Evolutionary conservation across 2,113 vertebrate genomes (phyloP), one percentile per base, ranked within the genome.

Genomic region (Pardalotus punctatus): DNA sequence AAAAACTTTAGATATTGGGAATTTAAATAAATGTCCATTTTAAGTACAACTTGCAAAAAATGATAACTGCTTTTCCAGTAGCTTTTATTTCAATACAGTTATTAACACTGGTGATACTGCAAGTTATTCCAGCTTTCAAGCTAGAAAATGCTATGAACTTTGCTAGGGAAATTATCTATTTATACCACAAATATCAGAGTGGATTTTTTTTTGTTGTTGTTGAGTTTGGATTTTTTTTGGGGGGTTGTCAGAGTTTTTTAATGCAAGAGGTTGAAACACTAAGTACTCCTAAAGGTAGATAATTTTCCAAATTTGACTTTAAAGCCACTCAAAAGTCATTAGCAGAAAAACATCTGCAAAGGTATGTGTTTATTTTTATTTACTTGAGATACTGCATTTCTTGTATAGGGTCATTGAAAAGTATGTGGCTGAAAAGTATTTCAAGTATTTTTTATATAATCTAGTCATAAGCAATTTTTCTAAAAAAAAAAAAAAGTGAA

Each of bases 161-260:
- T 51, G 4, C 23, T 51, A 73, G 58, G 31, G 28, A 73, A 66
- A 35, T 62, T 13, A 43, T 9, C 27, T 21, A 10, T 47, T 71
- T 71, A 9, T 51, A 43, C 42, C 71, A 42, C 12, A 89, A 78
- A 47, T 81, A 82, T 15, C 72, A 43, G 29, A 80, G 17, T 61
- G 14, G 10, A 6, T 1, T 9, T 47, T 1, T 9, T 47, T 56
- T 48, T 72, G 12, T 62, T 74, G 19, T 29, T 48, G 35, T 24
- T 70, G 31, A 80, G 18, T 64, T 81, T 40, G 27, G n/a, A 13
- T 33, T 76, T 74, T 76, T 74, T 42, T 54, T 9, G 4, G 15
- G n/a, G 16, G 4, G 1, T 20, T n/a, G 2, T 25, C 16, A 20
- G 6, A 0, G 1, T 5, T 38, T 9, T 38, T 70, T 27, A 29